A percentile compares a stretch with the other conserved stretches of the same genome.
Evolutionary conservation across 2,113 vertebrate species (phyloP).

Genomic region (Danio rerio): DNA sequence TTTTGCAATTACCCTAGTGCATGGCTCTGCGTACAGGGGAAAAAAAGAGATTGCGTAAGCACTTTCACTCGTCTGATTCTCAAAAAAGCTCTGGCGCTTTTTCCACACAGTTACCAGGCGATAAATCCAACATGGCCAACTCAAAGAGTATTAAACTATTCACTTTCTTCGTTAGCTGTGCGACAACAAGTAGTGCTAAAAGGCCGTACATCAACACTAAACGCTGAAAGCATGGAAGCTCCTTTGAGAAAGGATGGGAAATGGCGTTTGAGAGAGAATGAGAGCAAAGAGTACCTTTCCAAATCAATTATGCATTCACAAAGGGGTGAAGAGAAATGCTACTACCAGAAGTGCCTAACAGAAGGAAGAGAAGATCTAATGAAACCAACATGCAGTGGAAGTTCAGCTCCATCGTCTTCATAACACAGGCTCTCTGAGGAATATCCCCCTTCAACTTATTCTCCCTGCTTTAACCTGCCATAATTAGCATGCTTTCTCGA

Average conservation of each 20-base stretch:
- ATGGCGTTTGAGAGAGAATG: slow-evolving; percentile 48
- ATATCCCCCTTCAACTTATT: slow-evolving; percentile 79
- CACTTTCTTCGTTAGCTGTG: slow-evolving; percentile 69
- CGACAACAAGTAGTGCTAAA: slow-evolving; percentile 67
- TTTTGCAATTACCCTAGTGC: slow-evolving; percentile 74
- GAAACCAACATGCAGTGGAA: slow-evolving; percentile 71
- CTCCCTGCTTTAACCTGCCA: slow-evolving; percentile 71
- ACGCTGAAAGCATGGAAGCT: slow-evolving; percentile 15
- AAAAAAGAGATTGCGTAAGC: slow-evolving; percentile 63
- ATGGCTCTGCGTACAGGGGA: slow-evolving; percentile 25
- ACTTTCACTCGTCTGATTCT: slow-evolving; percentile 66
- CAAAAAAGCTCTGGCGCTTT: slow-evolving; percentile 65
- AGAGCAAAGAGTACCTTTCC: slow-evolving; percentile 69
- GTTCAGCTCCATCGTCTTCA: slow-evolving; percentile 73
- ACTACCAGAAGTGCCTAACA: slow-evolving; percentile 76
- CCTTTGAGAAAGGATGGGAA: slow-evolving; percentile 46
- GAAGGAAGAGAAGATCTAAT: slow-evolving; percentile 74
- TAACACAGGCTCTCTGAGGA: slow-evolving; percentile 80
- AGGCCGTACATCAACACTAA: slow-evolving; percentile 48
- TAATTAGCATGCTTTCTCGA: slow-evolving; percentile 87
- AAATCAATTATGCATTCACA: slow-evolving; percentile 82
- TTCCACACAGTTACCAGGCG: slow-evolving; percentile 63
- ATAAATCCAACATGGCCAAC: slow-evolving; percentile 67
- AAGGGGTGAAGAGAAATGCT: slow-evolving; percentile 69
- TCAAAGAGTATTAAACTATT: slow-evolving; percentile 64